Evolutionary conservation across 2,113 vertebrate genomes (phyloP), one percentile per base, ranked within the genome.

Genomic region (Eolophus roseicapilla): DNA sequence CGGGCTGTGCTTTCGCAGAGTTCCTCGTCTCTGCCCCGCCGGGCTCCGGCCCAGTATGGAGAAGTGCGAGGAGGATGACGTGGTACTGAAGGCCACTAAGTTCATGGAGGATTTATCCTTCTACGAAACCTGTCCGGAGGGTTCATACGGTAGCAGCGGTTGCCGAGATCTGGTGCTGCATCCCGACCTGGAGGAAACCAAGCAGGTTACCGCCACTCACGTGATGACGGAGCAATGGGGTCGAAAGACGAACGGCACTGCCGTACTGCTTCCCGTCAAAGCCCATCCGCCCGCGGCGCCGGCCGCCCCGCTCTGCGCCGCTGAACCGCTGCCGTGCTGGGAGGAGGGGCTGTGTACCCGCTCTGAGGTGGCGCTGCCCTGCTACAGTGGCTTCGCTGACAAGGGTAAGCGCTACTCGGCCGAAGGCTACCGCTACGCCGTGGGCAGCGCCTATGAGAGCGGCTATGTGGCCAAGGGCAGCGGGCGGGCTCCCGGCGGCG

Each of bases 41-140:
- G 86, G 81, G 62, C 69, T 76, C 29, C 37, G 94, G 86, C 87
- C 82, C 97, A 96, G 94, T 96, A 99, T 99, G 99, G 98, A 98
- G 95, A 97, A 96, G 74, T 98, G 98, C 69, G 98, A 98, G 94
- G 98, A 98, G 79, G 92, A 97, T 25, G 49, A 50, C 74, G 98
- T 98, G 94, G 90, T 98, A 92, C 98, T 97, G 74, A 98, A 98
- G 37, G 98, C 99, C 92, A 97, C 98, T 82, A 96, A 98, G 95
- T 90, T 99, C 96, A 98, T 99, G 98, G 98, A 98, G 87, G 98
- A 99, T 80, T 98, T 98, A 76, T 98, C 98, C 28, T 84, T 99
- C 44, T 98, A 98, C 73, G 98, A 98, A 53, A 92, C 97, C 5
- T 98, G 97, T 76, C 92, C 93, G 43, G 98, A 98, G 71, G 97